Conservation (phyloP, 2,797 vertebrate species). For the Gymnothorax javanicus region DNA sequence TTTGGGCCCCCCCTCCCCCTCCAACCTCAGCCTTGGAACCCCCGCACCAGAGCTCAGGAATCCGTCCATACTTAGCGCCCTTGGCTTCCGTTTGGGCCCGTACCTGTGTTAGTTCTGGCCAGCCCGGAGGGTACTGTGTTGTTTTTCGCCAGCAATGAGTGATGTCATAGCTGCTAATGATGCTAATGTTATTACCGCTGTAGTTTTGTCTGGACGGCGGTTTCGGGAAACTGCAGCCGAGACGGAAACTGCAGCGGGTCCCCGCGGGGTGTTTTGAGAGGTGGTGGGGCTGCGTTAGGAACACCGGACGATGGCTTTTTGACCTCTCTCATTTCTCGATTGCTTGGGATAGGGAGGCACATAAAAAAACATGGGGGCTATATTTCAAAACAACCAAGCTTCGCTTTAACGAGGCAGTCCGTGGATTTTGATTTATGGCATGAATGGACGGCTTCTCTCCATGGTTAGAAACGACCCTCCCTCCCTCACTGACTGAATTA, state of each 20-base stretch:
- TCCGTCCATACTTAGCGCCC: neutral
- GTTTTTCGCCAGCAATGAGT: slow-evolving; percentile 34
- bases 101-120: slow-evolving; percentile 39
- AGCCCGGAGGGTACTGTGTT: slow-evolving; percentile 3
- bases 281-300: neutral
- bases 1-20: neutral
- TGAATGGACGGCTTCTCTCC: neutral
- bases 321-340: neutral
- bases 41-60: neutral
- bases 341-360: neutral
- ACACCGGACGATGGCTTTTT: neutral
- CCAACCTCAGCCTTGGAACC: too few species aligned
- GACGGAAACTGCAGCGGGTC: neutral
- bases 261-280: neutral
- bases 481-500: neutral
- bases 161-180: slow-evolving; percentile 52
- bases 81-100: slow-evolving; percentile 18
- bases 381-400: neutral
- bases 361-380: neutral
- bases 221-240: neutral
- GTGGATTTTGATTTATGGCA: neutral
- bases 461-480: neutral
- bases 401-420: neutral
- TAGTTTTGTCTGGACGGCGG: slow-evolving; percentile 38
- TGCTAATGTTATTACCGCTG: slow-evolving; percentile 46